These are phyloP conservation scores for Meteorus cinctellus DNA, from an alignment of 2,888 invertebrate genomes.

Conservation along the genomic window DNA sequence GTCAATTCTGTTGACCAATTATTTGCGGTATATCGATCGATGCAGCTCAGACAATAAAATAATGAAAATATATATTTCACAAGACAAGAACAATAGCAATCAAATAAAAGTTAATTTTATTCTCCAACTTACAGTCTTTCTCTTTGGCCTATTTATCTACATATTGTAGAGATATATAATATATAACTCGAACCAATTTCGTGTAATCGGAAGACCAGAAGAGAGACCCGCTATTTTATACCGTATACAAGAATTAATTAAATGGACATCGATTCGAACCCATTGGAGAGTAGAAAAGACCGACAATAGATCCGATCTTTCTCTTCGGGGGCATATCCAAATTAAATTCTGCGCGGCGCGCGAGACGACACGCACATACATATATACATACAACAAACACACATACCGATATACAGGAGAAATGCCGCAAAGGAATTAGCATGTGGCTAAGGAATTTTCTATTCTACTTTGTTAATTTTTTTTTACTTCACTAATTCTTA, in stretches of 20 bases:
- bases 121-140: neutral
- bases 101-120: no score
- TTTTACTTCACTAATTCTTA: slow-evolving; percentile 10
- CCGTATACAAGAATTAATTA: slow-evolving; percentile 39
- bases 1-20: no score
- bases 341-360: slow-evolving; percentile 39
- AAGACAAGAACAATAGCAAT: no score
- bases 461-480: slow-evolving; percentile 40
- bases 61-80: no score
- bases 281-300: slow-evolving; percentile 30
- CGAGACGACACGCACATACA: slow-evolving; percentile 12
- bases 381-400: neutral
- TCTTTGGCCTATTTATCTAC: slow-evolving; percentile 1
- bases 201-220: slow-evolving; percentile 24
- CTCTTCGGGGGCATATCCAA: slow-evolving; percentile 41
- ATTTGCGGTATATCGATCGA: no score
- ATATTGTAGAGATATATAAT: neutral
- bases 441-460: slow-evolving; percentile 36
- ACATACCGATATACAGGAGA: neutral
- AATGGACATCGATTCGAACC: slow-evolving; percentile 30
- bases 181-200: slow-evolving; percentile 25
- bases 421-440: slow-evolving; percentile 43
- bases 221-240: slow-evolving; percentile 12
- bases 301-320: slow-evolving; percentile 39
- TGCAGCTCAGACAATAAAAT: no score